Evolutionary conservation across 1,140 invertebrate genomes (phyloP).

Genomic region (Galleria mellonella): DNA sequence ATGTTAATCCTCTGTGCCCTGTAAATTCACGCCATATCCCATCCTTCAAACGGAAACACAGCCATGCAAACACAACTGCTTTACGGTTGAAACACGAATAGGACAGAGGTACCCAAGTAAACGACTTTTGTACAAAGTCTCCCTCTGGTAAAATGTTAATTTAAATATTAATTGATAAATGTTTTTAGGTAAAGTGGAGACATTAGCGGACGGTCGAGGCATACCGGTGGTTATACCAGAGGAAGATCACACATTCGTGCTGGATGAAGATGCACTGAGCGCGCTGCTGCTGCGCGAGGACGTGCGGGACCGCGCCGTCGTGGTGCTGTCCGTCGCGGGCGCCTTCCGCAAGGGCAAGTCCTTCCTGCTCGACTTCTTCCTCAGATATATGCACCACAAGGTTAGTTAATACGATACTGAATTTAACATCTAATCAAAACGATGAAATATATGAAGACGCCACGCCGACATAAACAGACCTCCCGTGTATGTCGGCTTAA

Average conservation of each 20-base stretch:
- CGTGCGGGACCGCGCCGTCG: slow-evolving; percentile 76
- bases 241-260: slow-evolving; percentile 10
- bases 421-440: background rate
- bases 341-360: slow-evolving; percentile 97
- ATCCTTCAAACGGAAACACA: too few species aligned
- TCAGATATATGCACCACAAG: slow-evolving; percentile 82
- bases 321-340: slow-evolving; percentile 94
- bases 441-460: background rate
- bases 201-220: background rate
- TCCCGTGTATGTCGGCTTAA: too few species aligned
- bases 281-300: slow-evolving; percentile 26
- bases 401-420: background rate
- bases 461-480: too few species aligned
- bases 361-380: slow-evolving; percentile 92
- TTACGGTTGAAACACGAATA: too few species aligned
- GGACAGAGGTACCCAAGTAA: too few species aligned
- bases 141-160: too few species aligned
- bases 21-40: too few species aligned
- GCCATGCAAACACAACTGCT: too few species aligned
- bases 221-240: slow-evolving; percentile 13
- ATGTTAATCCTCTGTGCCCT: too few species aligned
- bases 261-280: slow-evolving; percentile 14
- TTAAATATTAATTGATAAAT: too few species aligned
- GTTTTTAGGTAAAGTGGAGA: too few species aligned
- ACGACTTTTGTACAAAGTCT: too few species aligned